Conservation (phyloP, 1,140 invertebrate genomes). For the Eumeta japonica region DNA sequence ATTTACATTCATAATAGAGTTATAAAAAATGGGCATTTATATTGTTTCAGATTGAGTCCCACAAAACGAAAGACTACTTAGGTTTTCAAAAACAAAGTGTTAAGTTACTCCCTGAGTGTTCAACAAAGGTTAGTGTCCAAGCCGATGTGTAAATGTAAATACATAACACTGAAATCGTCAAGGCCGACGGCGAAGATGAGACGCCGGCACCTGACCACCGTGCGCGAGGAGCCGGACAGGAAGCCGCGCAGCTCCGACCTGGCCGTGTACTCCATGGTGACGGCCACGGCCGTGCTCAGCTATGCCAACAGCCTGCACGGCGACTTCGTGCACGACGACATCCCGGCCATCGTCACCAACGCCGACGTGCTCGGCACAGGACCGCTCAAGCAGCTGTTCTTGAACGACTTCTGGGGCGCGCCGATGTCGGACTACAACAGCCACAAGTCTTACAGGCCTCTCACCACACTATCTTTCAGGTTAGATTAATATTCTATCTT, state of each 20-base stretch:
- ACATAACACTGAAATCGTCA: conserved; percentile 28
- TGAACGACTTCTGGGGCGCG: conserved; percentile 90
- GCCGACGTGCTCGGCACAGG: conserved; percentile 75
- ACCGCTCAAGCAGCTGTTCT: conserved; percentile 67
- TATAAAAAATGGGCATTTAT: conserved; percentile 17
- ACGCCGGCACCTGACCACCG: conserved; percentile 36
- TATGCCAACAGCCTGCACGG: conserved; percentile 82
- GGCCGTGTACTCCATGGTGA: conserved; percentile 62
- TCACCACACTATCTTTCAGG: conserved; percentile 83
- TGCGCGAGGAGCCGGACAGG: conserved; percentile 35
- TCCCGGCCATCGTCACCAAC: conserved; percentile 85
- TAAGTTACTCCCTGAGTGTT: too few relatives aligned
- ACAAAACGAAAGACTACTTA: too few relatives aligned
- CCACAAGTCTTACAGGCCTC: conserved; percentile 81
- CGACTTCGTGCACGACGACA: conserved; percentile 89
- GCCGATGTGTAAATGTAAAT: conserved; percentile 48
- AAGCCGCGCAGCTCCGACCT: conserved; percentile 28
- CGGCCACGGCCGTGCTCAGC: conserved; percentile 65
- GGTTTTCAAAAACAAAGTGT: too few relatives aligned
- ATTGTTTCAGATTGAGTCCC: conserved; percentile 25
- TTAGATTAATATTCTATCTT: conserved; percentile 57
- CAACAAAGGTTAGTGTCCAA: too few relatives aligned
- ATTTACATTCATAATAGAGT: too few relatives aligned
- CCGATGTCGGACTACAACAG: conserved; percentile 80
- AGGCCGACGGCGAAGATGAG: conserved; percentile 41